These are phyloP conservation scores for Pseudomyrmex dendroicus DNA, from an alignment of 1,140 invertebrate species.

Conservation along the genomic window DNA sequence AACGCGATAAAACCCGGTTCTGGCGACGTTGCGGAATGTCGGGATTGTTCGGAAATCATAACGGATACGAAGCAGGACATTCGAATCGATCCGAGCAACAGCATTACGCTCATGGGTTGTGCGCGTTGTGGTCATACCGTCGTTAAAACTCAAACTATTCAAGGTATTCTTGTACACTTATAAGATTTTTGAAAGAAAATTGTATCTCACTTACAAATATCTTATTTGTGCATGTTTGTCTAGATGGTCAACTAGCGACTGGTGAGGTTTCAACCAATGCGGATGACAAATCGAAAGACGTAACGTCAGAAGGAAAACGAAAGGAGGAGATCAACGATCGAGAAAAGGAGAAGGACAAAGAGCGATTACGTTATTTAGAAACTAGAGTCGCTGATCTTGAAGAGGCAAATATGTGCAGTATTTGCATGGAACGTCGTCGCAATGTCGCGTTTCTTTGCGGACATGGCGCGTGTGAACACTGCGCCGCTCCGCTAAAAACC, in stretches of 20 bases:
- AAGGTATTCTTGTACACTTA: slow-evolving; percentile 42
- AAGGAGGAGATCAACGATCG: slow-evolving; percentile 82
- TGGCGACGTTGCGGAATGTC: slow-evolving; percentile 66
- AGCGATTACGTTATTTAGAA: slow-evolving; percentile 91
- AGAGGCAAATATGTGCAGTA: slow-evolving; percentile 92
- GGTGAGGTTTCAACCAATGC: slow-evolving; percentile 61
- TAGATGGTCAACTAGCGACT: slow-evolving; percentile 60
- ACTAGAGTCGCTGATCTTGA: slow-evolving; percentile 95
- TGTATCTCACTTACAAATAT: background rate
- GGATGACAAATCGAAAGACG: slow-evolving; percentile 65
- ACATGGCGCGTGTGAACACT: slow-evolving; percentile 93
- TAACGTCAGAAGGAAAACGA: slow-evolving; percentile 64
- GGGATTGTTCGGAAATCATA: slow-evolving; percentile 61
- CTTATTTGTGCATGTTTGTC: background rate
- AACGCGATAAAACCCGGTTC: slow-evolving; percentile 48
- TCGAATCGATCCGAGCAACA: slow-evolving; percentile 62
- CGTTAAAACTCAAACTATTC: slow-evolving; percentile 54
- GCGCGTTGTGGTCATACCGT: slow-evolving; percentile 64
- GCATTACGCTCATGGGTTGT: slow-evolving; percentile 61
- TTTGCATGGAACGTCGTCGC: slow-evolving; percentile 91
- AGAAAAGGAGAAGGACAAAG: slow-evolving; percentile 84
- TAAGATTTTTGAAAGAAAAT: too few species aligned
- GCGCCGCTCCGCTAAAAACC: slow-evolving; percentile 91
- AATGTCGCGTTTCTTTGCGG: slow-evolving; percentile 96
- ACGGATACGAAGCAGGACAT: slow-evolving; percentile 45